phyloP scores from a whole-genome alignment of 2,888 invertebrate species.

The Philaethria dido region DNA sequence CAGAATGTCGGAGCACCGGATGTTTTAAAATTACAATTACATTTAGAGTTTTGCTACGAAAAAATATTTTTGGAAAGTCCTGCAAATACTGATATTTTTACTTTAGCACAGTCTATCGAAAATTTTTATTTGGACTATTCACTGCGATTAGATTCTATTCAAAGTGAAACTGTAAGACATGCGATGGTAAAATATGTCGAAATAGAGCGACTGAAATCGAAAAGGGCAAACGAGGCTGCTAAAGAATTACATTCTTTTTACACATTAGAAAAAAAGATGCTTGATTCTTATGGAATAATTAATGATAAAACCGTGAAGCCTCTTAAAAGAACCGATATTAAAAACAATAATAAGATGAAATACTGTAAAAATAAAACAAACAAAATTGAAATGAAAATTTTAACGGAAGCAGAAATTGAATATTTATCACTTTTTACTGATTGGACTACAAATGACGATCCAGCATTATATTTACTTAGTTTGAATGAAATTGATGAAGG shows the following conservation, averaged over 20 bases:
- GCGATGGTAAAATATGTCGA: conserved; percentile 80
- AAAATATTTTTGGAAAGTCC: conserved; percentile 83
- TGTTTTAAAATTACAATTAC: conserved; percentile 82
- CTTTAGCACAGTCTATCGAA: conserved; percentile 85
- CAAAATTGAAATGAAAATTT: conserved; percentile 40
- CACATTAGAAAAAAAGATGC: conserved; percentile 71
- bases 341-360: conserved; percentile 21
- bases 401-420: conserved; percentile 66
- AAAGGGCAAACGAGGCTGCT: conserved; percentile 81
- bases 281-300: conserved; percentile 65
- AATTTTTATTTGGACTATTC: conserved; percentile 77
- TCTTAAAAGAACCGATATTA: conserved; percentile 23
- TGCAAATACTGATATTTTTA: conserved; percentile 78
- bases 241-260: conserved; percentile 82
- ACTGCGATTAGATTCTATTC: conserved; percentile 81
- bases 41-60: conserved; percentile 86
- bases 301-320: conserved; percentile 33
- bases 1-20: conserved; percentile 81
- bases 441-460: conserved; percentile 68
- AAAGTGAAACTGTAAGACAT: conserved; percentile 76
- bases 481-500: conserved; percentile 39
- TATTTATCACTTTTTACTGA: conserved; percentile 73
- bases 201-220: conserved; percentile 77
- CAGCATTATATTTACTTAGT: conserved; percentile 58
- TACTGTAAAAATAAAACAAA: conserved; percentile 31